Conservation (phyloP, 2,797 vertebrate genomes). For the Danio jaintianensis region DNA sequence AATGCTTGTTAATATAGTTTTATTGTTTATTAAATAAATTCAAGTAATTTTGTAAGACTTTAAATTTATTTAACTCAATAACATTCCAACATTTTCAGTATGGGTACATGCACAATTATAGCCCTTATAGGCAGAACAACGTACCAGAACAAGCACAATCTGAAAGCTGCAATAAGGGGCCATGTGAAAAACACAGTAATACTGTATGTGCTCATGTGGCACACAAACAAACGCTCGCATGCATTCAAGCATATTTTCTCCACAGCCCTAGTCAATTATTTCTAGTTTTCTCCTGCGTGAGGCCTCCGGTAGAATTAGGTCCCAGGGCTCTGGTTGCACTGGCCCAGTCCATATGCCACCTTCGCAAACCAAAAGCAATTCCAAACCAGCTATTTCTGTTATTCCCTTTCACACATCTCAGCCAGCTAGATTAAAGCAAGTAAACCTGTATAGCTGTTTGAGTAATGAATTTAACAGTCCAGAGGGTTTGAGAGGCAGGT, state of each 20-base stretch:
- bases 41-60: no score
- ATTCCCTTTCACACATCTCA: neutral
- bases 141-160: neutral
- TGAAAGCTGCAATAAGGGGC: neutral
- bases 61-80: no score
- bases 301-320: neutral
- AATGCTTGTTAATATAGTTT: no score
- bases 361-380: conserved; percentile 14
- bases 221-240: neutral
- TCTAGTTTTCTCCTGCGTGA: neutral
- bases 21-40: no score
- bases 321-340: neutral
- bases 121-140: neutral
- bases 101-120: no score
- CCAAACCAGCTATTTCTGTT: conserved; percentile 4
- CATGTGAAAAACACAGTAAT: neutral
- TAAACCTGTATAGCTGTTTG: conserved; percentile 33
- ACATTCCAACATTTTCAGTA: no score
- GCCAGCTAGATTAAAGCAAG: conserved; percentile 12
- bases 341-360: neutral
- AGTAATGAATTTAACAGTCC: conserved; percentile 51
- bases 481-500: conserved; percentile 22
- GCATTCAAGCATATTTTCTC: neutral
- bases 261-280: neutral
- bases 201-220: neutral